Evolutionary conservation across 2,797 vertebrate species (phyloP), one percentile per base, ranked within the genome.

Genomic region (Gephyroberyx darwinii): DNA sequence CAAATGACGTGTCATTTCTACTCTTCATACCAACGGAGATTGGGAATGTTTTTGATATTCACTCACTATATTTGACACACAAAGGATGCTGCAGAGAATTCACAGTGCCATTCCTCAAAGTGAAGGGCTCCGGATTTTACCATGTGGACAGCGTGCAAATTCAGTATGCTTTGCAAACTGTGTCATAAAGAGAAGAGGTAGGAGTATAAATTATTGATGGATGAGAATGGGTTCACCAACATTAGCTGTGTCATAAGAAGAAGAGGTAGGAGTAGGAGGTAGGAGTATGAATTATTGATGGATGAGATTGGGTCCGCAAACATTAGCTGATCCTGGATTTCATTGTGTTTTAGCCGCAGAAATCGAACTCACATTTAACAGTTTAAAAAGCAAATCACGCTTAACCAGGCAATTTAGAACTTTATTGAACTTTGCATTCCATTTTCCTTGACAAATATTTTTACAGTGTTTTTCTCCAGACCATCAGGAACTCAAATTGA

Each of bases 1-100:
- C 88, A 81, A 77, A 55, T 60, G 69, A 70, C 47, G 69, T 80
- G 84, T 90, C 80, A 47, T 83, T 86, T 78, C 85, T 88, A 39
- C n/a, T 82, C 57, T 4, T 57, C 26, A 53, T 64, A 45, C n/a
- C 3, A 3, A 10, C 26, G 26, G 17, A 39, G 19, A 26, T 10
- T 5, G 17, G 9, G 37, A 39, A 39, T 39, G 37, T 39, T 39
- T 41, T 41, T 13, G 39, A 41, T 41, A 12, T 41, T 41, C 6
- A 35, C 33, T 35, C 33, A 35, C 7, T 35, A 35, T 6, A 6
- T 35, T 35, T 35, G 33, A 35, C 39, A 41, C 39, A 12, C 2
- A 4, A 41, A 13, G 39, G 39, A 41, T 41, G 10, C 10, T 41
- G 39, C 39, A 41, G 39, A 10, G 39, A 41, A 41, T 12, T 41